Percentiles rank a stretch among this genome's conserved stretches.
phyloP scores from a whole-genome alignment of 2,797 vertebrate genomes.

The Microchirus variegatus region DNA sequence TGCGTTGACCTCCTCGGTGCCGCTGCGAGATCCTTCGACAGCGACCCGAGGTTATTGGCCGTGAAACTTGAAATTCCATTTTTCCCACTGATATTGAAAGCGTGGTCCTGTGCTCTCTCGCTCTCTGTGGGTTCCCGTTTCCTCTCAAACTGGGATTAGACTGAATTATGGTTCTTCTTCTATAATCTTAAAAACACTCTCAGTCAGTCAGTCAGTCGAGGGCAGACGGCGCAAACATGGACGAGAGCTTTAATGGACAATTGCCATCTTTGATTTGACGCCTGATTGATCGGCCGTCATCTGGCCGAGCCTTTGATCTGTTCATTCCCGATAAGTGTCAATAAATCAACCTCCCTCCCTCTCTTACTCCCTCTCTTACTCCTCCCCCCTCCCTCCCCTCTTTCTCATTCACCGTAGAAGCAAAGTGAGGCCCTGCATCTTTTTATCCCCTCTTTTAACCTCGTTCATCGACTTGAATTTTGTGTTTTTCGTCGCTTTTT shows the following conservation, averaged over 20 bases:
- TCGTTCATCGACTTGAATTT: constrained; percentile 24
- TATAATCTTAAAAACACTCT: no score
- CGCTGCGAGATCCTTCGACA: no score
- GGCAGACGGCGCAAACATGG: constrained; percentile 76
- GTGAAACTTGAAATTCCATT: no score
- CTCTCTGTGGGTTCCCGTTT: no score
- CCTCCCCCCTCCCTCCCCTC: constrained; percentile 67
- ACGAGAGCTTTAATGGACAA: constrained; percentile 90
- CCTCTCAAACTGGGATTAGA: no score
- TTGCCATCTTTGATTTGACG: constrained; percentile 96
- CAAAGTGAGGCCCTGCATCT: constrained; percentile 85
- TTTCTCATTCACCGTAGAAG: constrained; percentile 83
- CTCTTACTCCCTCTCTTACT: constrained; percentile 58
- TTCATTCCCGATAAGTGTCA: constrained; percentile 94
- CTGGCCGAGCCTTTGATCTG: constrained; percentile 83
- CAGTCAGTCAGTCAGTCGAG: neutral
- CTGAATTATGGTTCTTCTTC: no score
- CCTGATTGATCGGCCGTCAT: constrained; percentile 95
- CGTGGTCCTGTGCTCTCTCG: no score
- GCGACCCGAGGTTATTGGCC: no score
- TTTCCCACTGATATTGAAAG: no score
- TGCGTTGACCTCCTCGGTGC: no score
- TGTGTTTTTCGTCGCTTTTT: constrained; percentile 31
- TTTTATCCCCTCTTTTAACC: constrained; percentile 60
- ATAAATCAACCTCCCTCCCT: constrained; percentile 89